Evolutionary conservation across 2,888 invertebrate species (phyloP).

Genomic region (Anarsia innoxiella): DNA sequence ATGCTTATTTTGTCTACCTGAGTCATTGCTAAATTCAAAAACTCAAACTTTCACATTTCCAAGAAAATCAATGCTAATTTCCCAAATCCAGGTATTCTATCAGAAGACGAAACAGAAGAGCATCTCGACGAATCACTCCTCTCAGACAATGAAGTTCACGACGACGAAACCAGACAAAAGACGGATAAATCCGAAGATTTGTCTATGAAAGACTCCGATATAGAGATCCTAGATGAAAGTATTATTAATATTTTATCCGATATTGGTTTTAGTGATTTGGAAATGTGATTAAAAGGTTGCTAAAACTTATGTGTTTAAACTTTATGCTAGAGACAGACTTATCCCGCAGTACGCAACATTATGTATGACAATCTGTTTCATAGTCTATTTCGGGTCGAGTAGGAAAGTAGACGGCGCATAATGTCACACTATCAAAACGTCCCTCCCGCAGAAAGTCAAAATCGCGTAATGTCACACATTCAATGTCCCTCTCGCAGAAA

Average conservation of each 20-base stretch:
- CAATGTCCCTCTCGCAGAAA: no score
- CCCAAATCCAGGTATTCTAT: not conserved
- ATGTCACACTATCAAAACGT: no score
- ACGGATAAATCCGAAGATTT: not conserved
- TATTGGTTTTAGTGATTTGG: constrained; percentile 2
- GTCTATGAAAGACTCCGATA: not conserved
- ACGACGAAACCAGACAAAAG: not conserved
- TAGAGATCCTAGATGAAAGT: not conserved
- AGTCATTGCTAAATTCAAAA: not conserved
- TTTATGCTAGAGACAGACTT: no score
- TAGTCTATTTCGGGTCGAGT: not conserved
- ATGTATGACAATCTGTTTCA: not conserved
- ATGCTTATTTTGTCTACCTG: not conserved
- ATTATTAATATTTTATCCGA: not conserved
- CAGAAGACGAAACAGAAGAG: not conserved
- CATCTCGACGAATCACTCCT: not conserved
- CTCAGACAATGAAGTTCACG: not conserved
- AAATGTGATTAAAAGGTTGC: not conserved
- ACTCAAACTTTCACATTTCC: not conserved
- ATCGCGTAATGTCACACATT: no score
- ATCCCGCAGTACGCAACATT: not conserved
- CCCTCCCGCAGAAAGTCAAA: no score
- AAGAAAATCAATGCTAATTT: not conserved
- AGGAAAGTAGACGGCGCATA: no score
- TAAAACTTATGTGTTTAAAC: no score